A percentile compares a stretch with the other conserved stretches of the same genome.
Evolutionary conservation across 2,888 invertebrate genomes (phyloP).

Genomic region (Rhingia campestris): DNA sequence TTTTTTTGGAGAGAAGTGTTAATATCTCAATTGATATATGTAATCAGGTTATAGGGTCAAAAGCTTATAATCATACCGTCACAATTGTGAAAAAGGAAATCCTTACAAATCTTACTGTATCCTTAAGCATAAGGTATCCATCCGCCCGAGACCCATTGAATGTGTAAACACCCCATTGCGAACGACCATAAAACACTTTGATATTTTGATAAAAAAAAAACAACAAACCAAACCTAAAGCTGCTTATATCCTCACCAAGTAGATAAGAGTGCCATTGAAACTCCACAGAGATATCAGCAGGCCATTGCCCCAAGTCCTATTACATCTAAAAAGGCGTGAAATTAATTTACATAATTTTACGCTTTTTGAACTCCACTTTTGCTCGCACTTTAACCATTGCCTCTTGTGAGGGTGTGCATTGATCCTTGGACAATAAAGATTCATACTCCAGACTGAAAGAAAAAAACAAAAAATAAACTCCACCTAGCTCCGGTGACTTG

Average conservation of each 20-base stretch:
- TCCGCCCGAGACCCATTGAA: conserved; percentile 60
- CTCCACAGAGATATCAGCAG: conserved; percentile 39
- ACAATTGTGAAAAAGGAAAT: neutral
- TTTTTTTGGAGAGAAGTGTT: no score
- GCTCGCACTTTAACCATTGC: conserved; percentile 73
- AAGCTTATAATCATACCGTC: neutral
- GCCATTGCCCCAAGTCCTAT: conserved; percentile 65
- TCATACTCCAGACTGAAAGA: conserved; percentile 45
- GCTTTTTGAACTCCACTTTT: conserved; percentile 82
- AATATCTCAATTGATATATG: no score
- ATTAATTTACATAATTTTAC: conserved; percentile 83
- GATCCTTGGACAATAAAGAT: conserved; percentile 76
- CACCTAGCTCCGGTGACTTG: conserved; percentile 35
- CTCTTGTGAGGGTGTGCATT: conserved; percentile 71
- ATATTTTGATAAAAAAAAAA: conserved; percentile 44
- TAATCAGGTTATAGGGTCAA: neutral
- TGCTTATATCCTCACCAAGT: conserved; percentile 57
- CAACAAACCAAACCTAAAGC: conserved; percentile 55
- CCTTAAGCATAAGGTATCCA: conserved; percentile 36
- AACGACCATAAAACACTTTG: conserved; percentile 68
- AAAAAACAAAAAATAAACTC: conserved; percentile 27
- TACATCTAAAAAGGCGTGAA: conserved; percentile 83
- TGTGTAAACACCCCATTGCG: conserved; percentile 72
- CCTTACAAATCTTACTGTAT: conserved; percentile 8
- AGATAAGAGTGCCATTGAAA: conserved; percentile 64